A percentile compares a stretch with the other conserved stretches of the same genome.
Conservation (phyloP, 1,140 invertebrate species). For the Drosophila malerkotliana region DNA sequence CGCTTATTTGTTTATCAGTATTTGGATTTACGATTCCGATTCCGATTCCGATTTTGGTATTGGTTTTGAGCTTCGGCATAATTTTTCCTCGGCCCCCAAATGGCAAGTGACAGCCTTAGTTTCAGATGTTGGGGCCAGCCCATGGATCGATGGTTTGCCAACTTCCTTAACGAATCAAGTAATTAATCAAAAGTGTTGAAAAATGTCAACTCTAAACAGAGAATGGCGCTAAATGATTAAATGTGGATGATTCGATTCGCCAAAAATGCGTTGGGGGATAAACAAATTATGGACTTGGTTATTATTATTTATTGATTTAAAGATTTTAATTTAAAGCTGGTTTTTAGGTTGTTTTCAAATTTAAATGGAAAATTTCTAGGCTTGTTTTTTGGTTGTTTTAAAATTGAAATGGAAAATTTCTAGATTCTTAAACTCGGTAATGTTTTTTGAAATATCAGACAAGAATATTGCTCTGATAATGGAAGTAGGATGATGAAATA, state of each 20-base stretch:
- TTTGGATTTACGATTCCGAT: slow-evolving; percentile 19
- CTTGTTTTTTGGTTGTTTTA: neutral
- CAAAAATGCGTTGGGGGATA: slow-evolving; percentile 25
- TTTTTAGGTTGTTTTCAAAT: neutral
- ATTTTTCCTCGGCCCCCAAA: slow-evolving; percentile 36
- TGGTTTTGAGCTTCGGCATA: slow-evolving; percentile 3
- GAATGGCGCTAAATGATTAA: slow-evolving; percentile 25
- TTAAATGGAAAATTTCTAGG: no score
- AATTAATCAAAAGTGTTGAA: slow-evolving; percentile 27
- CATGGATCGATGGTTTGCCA: slow-evolving; percentile 10
- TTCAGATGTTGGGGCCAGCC: slow-evolving; percentile 14
- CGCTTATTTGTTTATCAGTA: slow-evolving; percentile 31
- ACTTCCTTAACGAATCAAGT: slow-evolving; percentile 30
- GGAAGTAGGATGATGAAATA: slow-evolving; percentile 1
- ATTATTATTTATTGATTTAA: neutral
- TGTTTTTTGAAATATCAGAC: neutral
- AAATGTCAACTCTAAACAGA: slow-evolving; percentile 16
- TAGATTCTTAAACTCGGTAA: neutral
- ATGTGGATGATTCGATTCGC: slow-evolving; percentile 11
- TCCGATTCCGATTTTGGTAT: slow-evolving; percentile 11
- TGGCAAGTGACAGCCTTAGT: slow-evolving; percentile 48
- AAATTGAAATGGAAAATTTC: neutral
- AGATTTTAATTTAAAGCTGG: no score
- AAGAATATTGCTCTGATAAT: neutral
- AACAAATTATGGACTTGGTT: neutral